Evolutionary conservation across 2,888 invertebrate genomes (phyloP).

Genomic region (Platyscelio sp.): DNA sequence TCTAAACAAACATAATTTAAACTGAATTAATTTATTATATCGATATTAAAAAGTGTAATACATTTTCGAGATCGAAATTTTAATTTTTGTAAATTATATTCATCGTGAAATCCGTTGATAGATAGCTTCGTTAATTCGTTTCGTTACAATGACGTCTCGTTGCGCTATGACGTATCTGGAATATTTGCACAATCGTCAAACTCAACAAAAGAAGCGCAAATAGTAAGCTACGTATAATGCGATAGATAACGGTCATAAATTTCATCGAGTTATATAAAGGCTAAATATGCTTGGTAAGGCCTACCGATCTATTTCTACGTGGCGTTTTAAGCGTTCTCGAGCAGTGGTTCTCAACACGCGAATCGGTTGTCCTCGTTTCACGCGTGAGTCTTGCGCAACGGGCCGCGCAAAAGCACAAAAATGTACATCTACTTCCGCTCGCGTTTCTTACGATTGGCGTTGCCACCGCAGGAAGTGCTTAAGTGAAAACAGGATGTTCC

Average conservation of each 20-base stretch:
- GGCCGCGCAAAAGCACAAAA: slow-evolving; percentile 63
- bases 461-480: slow-evolving; percentile 42
- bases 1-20: too few relatives aligned
- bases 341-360: slow-evolving; percentile 75
- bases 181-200: slow-evolving; percentile 39
- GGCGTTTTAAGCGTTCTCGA: slow-evolving; percentile 73
- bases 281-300: slow-evolving; percentile 77
- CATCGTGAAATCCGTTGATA: too few relatives aligned
- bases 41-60: too few relatives aligned
- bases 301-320: slow-evolving; percentile 78
- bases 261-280: slow-evolving; percentile 78
- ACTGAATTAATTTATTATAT: too few relatives aligned
- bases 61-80: too few relatives aligned
- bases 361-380: neutral
- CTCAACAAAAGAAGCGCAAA: slow-evolving; percentile 66
- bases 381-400: slow-evolving; percentile 16
- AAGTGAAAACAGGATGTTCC: slow-evolving; percentile 68
- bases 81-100: too few relatives aligned
- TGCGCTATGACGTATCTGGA: slow-evolving; percentile 13
- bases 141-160: slow-evolving; percentile 20
- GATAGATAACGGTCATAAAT: slow-evolving; percentile 80
- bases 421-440: slow-evolving; percentile 65
- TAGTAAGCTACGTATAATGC: slow-evolving; percentile 76
- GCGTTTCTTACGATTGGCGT: slow-evolving; percentile 56
- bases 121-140: slow-evolving; percentile 15